A percentile compares a stretch with the other conserved stretches of the same genome.
phyloP scores from a whole-genome alignment of 2,113 vertebrate genomes.

The Terrapene triunguis region DNA sequence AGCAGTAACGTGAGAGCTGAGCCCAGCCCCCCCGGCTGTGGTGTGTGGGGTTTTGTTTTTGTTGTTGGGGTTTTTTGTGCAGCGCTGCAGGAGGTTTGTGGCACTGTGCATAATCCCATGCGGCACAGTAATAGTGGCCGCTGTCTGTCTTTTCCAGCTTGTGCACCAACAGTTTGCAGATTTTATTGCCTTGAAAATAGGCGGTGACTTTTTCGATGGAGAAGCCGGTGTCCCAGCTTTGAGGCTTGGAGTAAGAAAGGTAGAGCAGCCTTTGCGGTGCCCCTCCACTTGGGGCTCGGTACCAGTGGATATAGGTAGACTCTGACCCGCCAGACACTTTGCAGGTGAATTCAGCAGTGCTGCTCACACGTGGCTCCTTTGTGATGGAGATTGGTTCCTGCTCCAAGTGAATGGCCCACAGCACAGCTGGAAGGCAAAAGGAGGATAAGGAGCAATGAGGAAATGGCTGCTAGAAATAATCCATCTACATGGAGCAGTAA shows the following conservation, averaged over 20 bases:
- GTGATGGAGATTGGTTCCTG: not conserved
- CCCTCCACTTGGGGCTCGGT: not conserved
- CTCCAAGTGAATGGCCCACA: not conserved
- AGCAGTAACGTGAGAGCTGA: not conserved
- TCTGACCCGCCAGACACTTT: rapidly evolving
- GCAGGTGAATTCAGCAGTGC: not conserved
- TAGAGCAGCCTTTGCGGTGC: not conserved
- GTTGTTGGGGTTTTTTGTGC: not conserved
- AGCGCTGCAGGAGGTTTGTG: not conserved
- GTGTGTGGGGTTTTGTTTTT: not conserved
- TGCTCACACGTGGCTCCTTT: rapidly evolving
- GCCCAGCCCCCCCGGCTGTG: not conserved
- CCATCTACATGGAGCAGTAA: not conserved
- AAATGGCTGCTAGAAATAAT: not conserved
- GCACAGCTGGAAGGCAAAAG: not conserved
- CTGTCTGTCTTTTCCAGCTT: not conserved
- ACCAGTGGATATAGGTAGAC: not conserved
- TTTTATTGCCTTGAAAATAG: not conserved
- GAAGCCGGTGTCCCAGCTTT: not conserved
- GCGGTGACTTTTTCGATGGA: not conserved
- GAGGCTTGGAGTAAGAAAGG: not conserved
- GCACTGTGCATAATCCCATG: not conserved
- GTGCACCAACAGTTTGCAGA: not conserved
- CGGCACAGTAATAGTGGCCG: not conserved
- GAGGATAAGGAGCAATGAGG: too few species aligned